Evolutionary conservation across 2,797 vertebrate genomes (phyloP).

Genomic region (Hydrophis major): DNA sequence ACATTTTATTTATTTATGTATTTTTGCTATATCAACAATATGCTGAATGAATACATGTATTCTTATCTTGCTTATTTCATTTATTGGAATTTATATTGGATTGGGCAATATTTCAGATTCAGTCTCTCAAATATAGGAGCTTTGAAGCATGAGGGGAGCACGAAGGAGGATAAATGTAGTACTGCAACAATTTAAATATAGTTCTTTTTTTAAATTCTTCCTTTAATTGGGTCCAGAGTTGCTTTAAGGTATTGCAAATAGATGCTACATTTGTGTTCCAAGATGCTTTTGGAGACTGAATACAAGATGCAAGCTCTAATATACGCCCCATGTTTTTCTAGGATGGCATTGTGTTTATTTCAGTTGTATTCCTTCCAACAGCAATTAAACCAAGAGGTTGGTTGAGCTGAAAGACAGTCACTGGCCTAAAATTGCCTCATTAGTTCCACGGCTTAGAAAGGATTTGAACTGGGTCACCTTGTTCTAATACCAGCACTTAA

Average conservation of each 20-base stretch:
- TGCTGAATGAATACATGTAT: too few species aligned
- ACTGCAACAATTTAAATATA: not conserved
- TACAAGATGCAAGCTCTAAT: not conserved
- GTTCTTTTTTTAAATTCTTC: not conserved
- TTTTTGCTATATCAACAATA: too few species aligned
- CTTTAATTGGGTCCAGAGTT: not conserved
- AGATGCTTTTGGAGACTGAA: not conserved
- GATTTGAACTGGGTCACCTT: not conserved
- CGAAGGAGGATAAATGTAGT: not conserved
- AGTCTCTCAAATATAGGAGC: not conserved
- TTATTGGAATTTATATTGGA: too few species aligned
- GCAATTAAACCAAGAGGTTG: not conserved
- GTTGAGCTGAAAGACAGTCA: not conserved
- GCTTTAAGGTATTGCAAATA: not conserved
- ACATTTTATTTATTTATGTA: too few species aligned
- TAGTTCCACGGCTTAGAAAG: not conserved
- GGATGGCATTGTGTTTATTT: not conserved
- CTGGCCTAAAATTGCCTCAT: not conserved
- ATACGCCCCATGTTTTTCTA: not conserved
- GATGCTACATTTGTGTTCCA: not conserved
- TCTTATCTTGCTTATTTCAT: too few species aligned
- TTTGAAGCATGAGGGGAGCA: not conserved
- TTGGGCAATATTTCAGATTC: not conserved
- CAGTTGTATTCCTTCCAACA: not conserved
- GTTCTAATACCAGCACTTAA: not conserved